Evolutionary conservation across 2,888 invertebrate species (phyloP), one percentile per base, ranked within the genome.

Genomic region (Lymantria dispar): DNA sequence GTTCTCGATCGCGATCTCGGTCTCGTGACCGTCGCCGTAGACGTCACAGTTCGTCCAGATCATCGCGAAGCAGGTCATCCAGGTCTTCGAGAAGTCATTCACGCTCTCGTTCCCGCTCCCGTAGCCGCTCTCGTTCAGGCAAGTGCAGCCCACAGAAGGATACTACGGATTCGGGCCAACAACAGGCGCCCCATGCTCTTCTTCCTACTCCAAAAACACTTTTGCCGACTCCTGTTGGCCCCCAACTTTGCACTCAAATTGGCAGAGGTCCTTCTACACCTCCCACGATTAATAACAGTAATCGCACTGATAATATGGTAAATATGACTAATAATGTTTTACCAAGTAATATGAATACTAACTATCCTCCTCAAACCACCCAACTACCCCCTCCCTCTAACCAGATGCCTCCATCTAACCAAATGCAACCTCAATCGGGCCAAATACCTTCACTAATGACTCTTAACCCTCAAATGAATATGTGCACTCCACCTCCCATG

Each of bases 51-150:
- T 85, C 86, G 10, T 86, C 88, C 47, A 76, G 84, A 52, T 87
- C 89, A n/a, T 89, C 88, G 11, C 80, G 87, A 62, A 87, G 86
- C 83, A 76, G 77, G 54, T 88, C 89, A 3, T 88, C 89, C 56
- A 77, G 80, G 62, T 89, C 91, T 14, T 88, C 83, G 38, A 77
- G 80, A 60, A 78, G 78, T 67, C 81, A 75, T 60, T 86, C 85
- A 55, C 87, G 87, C 52, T 85, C 85, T 54, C 84, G 87, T 48
- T 87, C 87, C 72, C 87, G 87, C 46, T 87, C 87, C 52, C 86
- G 87, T 68, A 85, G 84, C 83, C 85, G 83, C 64, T 89, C 86
- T 69, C 89, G 90, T 72, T 90, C 91, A 92, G 91, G 91, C 92
- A 92, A 92, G 91, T 91, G 88, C 83, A 89, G 89, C 83, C 87